These are phyloP conservation scores for Neolamprologus toae DNA, from an alignment of 2,113 vertebrate genomes.

Conservation along the genomic window DNA sequence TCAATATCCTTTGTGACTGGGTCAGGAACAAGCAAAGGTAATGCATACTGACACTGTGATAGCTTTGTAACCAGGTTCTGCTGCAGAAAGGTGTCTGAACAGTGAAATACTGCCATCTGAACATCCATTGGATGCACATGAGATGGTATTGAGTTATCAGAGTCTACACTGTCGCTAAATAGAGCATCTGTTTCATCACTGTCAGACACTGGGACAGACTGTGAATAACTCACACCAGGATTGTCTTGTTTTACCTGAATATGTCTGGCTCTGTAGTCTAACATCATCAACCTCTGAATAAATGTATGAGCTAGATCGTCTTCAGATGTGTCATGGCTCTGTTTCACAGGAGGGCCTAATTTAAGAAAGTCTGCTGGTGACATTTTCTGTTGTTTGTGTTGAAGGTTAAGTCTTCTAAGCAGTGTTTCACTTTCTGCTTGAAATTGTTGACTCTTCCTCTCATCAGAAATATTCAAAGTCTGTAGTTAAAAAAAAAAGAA, in stretches of 20 bases:
- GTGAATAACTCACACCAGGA: fast-evolving
- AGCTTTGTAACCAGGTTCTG: fast-evolving
- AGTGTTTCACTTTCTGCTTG: not conserved
- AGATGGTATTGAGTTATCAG: no score
- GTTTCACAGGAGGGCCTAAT: not conserved
- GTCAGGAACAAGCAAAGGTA: no score
- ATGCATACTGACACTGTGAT: fast-evolving
- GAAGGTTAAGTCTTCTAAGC: not conserved
- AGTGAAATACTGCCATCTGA: not conserved
- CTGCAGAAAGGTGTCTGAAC: fast-evolving
- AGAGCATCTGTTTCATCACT: no score
- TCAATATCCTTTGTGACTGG: fast-evolving
- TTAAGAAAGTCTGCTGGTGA: not conserved
- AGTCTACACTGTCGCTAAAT: not conserved
- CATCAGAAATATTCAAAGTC: not conserved
- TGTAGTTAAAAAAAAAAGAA: fast-evolving
- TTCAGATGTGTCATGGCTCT: fast-evolving
- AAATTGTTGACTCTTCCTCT: fast-evolving
- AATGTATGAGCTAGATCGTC: fast-evolving
- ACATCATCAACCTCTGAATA: not conserved
- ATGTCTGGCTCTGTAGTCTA: not conserved
- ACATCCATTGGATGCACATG: not conserved
- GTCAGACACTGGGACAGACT: fast-evolving
- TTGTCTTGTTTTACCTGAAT: not conserved
- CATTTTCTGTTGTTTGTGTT: not conserved